A percentile compares a stretch with the other conserved stretches of the same genome.
Evolutionary conservation across 2,888 invertebrate species (phyloP).

Genomic region (Cynaeus angustus): DNA sequence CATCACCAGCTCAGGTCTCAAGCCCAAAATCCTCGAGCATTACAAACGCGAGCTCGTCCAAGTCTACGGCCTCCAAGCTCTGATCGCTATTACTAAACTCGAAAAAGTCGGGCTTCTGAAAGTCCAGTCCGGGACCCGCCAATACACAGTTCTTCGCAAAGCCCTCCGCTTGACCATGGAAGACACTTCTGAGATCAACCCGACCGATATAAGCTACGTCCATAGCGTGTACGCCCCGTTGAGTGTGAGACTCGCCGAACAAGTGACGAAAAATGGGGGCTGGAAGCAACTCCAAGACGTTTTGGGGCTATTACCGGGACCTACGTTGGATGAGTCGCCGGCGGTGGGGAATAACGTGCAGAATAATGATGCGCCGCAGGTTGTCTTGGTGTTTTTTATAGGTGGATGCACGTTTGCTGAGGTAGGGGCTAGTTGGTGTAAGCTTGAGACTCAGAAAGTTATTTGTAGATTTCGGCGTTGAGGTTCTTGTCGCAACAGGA

Average conservation of each 20-base stretch:
- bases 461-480: slow-evolving; percentile 79
- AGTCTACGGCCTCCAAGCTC: slow-evolving; percentile 88
- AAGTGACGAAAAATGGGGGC: slow-evolving; percentile 83
- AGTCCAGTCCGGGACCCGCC: slow-evolving; percentile 81
- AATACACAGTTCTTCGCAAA: slow-evolving; percentile 86
- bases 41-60: slow-evolving; percentile 78
- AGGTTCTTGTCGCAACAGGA: slow-evolving; percentile 84
- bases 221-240: slow-evolving; percentile 96
- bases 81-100: slow-evolving; percentile 88
- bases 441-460: not conserved
- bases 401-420: slow-evolving; percentile 99
- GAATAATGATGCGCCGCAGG: slow-evolving; percentile 76
- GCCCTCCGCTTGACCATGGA: slow-evolving; percentile 90
- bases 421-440: slow-evolving; percentile 56
- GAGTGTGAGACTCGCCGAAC: slow-evolving; percentile 89
- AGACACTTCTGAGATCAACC: slow-evolving; percentile 87
- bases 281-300: slow-evolving; percentile 90
- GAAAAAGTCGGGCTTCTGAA: slow-evolving; percentile 90
- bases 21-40: slow-evolving; percentile 86
- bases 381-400: slow-evolving; percentile 94
- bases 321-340: slow-evolving; percentile 80
- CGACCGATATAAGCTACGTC: slow-evolving; percentile 92
- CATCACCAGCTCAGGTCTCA: slow-evolving; percentile 92
- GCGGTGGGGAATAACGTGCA: slow-evolving; percentile 62
- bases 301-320: slow-evolving; percentile 85